Base-by-base conservation (phyloP, 2,888 invertebrate genomes). In the Mesopsocus fuscifrons region DNA sequence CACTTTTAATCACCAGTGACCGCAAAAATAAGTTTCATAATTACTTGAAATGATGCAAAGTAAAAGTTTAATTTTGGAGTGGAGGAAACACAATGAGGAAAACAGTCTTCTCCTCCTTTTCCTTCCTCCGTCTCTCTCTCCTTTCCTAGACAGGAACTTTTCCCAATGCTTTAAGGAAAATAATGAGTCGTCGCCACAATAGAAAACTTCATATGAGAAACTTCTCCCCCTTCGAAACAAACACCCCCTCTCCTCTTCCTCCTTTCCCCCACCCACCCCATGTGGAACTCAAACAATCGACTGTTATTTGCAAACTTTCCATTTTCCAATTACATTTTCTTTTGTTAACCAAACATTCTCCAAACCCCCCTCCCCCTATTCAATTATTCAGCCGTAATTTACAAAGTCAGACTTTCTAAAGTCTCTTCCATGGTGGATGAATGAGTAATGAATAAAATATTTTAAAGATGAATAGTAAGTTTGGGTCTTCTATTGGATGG, bases 271-370 rank as follows among this genome's bases (percentile, higher is more conserved):
- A 16, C 20, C 38, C n/a, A 16, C 38, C 18, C 38, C 38, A 20
- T 38, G 20, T 21, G 17, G 38, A 20, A 20, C 38, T 38, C 26
- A 26, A 26, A 38, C 38, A 38, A 38, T 38, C 21, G 38, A 38
- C 38, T 38, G 38, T 38, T 38, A 38, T 38, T 38, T 38, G 38
- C 38, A 38, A 38, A 38, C 38, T 38, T 38, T 21, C 38, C 38
- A 38, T 38, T 38, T 26, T 38, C 38, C 38, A 38, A 38, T 38
- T 38, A 38, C 20, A 38, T 38, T 38, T 38, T 38, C 38, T 38
- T 38, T 38, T 38, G 38, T 38, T 38, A 38, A 38, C 38, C 38
- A 20, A 38, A 38, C 38, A 21, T 38, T 38, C 21, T 38, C 38
- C 38, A 38, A 20, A 18, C 38, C 21, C 38, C 38, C 38, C 38